These are phyloP conservation scores for Lepidocyrtoides sp. DNA, from an alignment of 2,888 invertebrate species.

Conservation along the genomic window DNA sequence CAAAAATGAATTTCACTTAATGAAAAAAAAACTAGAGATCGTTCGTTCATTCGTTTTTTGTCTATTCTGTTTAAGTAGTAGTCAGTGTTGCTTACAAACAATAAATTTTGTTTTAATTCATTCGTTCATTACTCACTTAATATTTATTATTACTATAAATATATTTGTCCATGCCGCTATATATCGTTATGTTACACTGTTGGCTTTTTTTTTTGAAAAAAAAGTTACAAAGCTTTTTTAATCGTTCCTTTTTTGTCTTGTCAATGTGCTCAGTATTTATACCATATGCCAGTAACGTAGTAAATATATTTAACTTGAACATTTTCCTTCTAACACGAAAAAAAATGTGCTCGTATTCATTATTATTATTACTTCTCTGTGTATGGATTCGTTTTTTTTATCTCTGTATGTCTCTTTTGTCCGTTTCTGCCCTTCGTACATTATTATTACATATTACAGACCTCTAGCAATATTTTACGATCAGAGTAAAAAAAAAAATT, in stretches of 20 bases:
- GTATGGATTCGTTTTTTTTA: neutral
- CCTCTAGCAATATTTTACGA: no score
- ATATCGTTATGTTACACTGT: no score
- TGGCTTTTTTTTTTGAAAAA: neutral
- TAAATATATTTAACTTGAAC: neutral
- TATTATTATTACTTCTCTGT: neutral
- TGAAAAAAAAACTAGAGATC: neutral
- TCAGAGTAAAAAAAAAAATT: neutral
- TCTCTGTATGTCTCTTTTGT: neutral
- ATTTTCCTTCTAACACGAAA: neutral
- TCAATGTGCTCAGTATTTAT: neutral
- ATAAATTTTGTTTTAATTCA: neutral
- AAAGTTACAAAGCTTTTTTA: neutral
- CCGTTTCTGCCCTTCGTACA: neutral
- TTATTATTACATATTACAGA: no score
- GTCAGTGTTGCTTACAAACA: slow-evolving; percentile 10
- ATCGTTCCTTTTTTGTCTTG: neutral
- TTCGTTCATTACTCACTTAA: no score
- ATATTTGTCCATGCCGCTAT: neutral
- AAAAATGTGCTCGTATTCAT: slow-evolving; percentile 3
- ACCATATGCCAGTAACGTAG: no score
- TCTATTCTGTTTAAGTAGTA: neutral
- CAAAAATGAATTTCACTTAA: neutral
- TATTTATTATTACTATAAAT: neutral
- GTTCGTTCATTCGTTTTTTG: neutral